Evolutionary conservation across 1,140 invertebrate species (phyloP).

Genomic region (Trichogramma pretiosum): DNA sequence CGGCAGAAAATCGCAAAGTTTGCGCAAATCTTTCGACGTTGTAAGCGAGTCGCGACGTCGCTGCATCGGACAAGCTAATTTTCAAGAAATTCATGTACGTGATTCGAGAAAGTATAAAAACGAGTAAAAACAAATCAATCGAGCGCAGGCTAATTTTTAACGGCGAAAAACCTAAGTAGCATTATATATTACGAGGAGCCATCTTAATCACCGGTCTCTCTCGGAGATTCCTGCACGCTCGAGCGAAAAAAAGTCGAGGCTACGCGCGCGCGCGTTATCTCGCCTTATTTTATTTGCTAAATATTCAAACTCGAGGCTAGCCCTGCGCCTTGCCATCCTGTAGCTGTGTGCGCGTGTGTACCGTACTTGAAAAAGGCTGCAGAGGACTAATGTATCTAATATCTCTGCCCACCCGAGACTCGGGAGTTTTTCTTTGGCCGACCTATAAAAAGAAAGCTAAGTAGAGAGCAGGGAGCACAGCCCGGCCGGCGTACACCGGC

Average conservation of each 20-base stretch:
- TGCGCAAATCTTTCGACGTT: too few species aligned
- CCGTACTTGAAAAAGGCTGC: conserved; percentile 8
- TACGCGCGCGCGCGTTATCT: neutral
- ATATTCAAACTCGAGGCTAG: conserved; percentile 6
- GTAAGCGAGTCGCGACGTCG: conserved; percentile 3
- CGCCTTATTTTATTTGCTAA: conserved; percentile 14
- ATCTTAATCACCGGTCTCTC: conserved; percentile 9
- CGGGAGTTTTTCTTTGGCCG: conserved; percentile 11
- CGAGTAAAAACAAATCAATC: conserved; percentile 3
- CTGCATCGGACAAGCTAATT: too few species aligned
- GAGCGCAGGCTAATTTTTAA: conserved; percentile 1
- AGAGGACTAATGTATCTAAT: conserved; percentile 17
- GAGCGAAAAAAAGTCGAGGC: neutral
- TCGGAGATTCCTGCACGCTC: too few species aligned
- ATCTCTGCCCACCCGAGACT: conserved; percentile 2
- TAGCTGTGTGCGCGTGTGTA: too few species aligned
- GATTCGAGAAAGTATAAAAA: too few species aligned
- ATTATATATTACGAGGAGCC: conserved; percentile 6
- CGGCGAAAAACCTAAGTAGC: conserved; percentile 2
- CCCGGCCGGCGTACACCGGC: too few species aligned
- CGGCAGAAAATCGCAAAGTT: too few species aligned
- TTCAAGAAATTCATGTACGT: too few species aligned
- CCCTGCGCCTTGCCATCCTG: too few species aligned
- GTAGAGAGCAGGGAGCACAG: neutral
- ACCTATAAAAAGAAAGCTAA: conserved; percentile 8